phyloP scores from a whole-genome alignment of 2,797 vertebrate species.

The Eutrigla gurnardus region DNA sequence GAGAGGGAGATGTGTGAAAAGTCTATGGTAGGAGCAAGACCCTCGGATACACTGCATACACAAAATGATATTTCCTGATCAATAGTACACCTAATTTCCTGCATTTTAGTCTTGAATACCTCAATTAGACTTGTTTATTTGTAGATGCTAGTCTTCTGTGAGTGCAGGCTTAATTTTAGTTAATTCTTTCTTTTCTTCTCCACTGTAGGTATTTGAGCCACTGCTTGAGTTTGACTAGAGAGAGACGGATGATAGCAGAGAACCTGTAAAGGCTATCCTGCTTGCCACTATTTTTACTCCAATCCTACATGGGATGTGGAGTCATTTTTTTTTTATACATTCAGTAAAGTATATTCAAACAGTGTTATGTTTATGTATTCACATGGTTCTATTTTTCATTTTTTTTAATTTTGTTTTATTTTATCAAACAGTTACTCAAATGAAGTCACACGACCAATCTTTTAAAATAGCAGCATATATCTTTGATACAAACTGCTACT shows the following conservation, averaged over 20 bases:
- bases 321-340: conserved; percentile 44
- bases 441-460: conserved; percentile 64
- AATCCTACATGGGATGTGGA: conserved; percentile 59
- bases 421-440: conserved; percentile 58
- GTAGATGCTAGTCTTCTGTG: not conserved
- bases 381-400: conserved; percentile 59
- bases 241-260: conserved; percentile 28
- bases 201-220: conserved; percentile 61
- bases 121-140: not conserved
- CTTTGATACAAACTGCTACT: conserved; percentile 57
- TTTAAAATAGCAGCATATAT: conserved; percentile 42
- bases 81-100: not conserved
- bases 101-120: not conserved
- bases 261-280: conserved; percentile 53
- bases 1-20: conserved; percentile 82
- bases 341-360: conserved; percentile 72
- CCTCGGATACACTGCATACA: not conserved
- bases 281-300: conserved; percentile 77
- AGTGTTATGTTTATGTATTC: conserved; percentile 79
- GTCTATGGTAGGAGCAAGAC: conserved; percentile 41
- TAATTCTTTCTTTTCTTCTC: not conserved
- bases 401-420: conserved; percentile 41
- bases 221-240: conserved; percentile 55
- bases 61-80: not conserved
- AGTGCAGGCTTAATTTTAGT: not conserved